Evolutionary conservation across 2,888 invertebrate species (phyloP).

Genomic region (Escarpia spicata): DNA sequence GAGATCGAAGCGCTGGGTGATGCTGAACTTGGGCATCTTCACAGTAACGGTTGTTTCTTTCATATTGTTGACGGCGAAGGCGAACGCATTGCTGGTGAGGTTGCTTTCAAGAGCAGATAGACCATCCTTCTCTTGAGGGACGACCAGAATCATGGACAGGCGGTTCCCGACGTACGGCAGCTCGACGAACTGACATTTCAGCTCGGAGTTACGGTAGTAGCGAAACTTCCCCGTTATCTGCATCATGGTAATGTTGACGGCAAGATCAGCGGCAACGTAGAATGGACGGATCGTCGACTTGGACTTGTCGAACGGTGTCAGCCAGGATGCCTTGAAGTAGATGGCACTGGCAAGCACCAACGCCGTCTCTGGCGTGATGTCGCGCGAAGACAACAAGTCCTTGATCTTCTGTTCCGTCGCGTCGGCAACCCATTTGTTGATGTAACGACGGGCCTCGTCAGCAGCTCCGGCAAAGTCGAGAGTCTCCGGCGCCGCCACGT

Average conservation of each 20-base stretch:
- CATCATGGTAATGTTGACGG: constrained; percentile 72
- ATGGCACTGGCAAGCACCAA: constrained; percentile 67
- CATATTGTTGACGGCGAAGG: not conserved
- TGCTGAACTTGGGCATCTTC: constrained; percentile 51
- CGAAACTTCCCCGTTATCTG: constrained; percentile 74
- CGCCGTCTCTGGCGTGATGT: constrained; percentile 54
- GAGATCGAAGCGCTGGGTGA: constrained; percentile 48
- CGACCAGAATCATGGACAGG: constrained; percentile 53
- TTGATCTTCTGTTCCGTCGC: constrained; percentile 86
- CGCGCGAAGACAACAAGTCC: constrained; percentile 74
- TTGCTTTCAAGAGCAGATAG: constrained; percentile 38
- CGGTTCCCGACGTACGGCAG: constrained; percentile 72
- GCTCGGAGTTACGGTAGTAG: constrained; percentile 65
- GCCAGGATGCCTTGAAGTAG: constrained; percentile 68
- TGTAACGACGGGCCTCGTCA: constrained; percentile 66
- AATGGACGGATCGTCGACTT: not conserved
- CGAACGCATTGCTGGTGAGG: constrained; percentile 21
- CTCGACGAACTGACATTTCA: constrained; percentile 80
- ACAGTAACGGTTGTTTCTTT: constrained; percentile 34
- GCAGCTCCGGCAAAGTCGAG: constrained; percentile 45
- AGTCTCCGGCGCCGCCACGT: not conserved
- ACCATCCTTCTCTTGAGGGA: constrained; percentile 52
- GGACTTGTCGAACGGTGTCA: constrained; percentile 68
- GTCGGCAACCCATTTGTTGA: constrained; percentile 85
- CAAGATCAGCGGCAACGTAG: not conserved